A percentile compares a stretch with the other conserved stretches of the same genome.
These are phyloP conservation scores for Oithona nana DNA, from an alignment of 2,888 invertebrate species.

Conservation along the genomic window DNA sequence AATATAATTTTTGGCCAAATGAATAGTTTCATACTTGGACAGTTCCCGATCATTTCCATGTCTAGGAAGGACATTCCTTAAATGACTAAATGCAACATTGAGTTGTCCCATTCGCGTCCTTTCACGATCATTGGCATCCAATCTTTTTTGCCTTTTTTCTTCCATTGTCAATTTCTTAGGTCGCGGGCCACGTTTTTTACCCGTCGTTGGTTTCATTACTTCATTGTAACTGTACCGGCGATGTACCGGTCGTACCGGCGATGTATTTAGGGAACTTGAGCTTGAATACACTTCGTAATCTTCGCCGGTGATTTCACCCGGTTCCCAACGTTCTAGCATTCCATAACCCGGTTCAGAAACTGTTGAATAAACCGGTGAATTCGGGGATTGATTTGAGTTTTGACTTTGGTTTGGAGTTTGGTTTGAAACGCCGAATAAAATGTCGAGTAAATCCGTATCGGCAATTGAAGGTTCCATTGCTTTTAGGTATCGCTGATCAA, in stretches of 20 bases:
- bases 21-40: conserved; percentile 13
- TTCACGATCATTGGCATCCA: conserved; percentile 16
- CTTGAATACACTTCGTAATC: background rate
- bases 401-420: no score
- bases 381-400: no score
- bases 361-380: background rate
- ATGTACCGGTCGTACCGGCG: background rate
- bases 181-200: conserved; percentile 11
- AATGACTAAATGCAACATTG: conserved; percentile 1
- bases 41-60: conserved; percentile 15
- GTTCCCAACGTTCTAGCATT: background rate
- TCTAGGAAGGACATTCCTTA: conserved; percentile 3
- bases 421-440: no score
- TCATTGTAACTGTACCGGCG: background rate
- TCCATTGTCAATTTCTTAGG: conserved; percentile 8
- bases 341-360: background rate
- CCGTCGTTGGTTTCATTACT: background rate
- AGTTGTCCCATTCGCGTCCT: conserved; percentile 7
- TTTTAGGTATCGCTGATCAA: no score
- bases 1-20: conserved; percentile 14
- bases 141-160: conserved; percentile 11
- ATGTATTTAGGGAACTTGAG: background rate
- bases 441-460: no score
- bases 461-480: no score
- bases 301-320: background rate